Evolutionary conservation across 1,140 invertebrate genomes (phyloP).

Genomic region (Microplitis mediator): DNA sequence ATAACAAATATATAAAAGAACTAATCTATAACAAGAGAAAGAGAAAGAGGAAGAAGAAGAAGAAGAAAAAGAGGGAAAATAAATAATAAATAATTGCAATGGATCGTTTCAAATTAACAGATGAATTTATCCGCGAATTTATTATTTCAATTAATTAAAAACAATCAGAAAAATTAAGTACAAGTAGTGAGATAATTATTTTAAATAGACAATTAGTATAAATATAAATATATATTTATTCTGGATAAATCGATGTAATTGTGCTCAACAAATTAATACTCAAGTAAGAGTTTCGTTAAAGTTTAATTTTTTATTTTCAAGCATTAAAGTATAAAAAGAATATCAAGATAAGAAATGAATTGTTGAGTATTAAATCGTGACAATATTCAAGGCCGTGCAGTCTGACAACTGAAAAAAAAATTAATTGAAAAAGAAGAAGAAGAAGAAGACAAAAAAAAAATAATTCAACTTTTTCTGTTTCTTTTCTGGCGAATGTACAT

Average conservation of each 20-base stretch:
- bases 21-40: too few species aligned
- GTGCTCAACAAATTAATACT: not conserved
- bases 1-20: too few species aligned
- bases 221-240: too few species aligned
- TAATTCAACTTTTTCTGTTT: not conserved
- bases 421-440: not conserved
- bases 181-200: too few species aligned
- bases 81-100: not conserved
- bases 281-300: not conserved
- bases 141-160: too few species aligned
- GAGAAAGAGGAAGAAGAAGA: too few species aligned
- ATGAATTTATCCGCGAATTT: too few species aligned
- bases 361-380: not conserved
- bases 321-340: too few species aligned
- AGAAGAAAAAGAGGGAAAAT: not conserved
- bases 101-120: not conserved
- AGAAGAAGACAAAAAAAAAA: not conserved
- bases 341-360: not conserved
- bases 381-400: slow-evolving; percentile 17
- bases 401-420: not conserved
- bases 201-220: too few species aligned
- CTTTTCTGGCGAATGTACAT: too few species aligned
- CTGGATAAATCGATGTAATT: too few species aligned
- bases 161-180: too few species aligned
- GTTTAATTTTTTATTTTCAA: not conserved